These are phyloP conservation scores for Oreortyx pictus DNA, from an alignment of 2,797 vertebrate genomes.

Conservation along the genomic window DNA sequence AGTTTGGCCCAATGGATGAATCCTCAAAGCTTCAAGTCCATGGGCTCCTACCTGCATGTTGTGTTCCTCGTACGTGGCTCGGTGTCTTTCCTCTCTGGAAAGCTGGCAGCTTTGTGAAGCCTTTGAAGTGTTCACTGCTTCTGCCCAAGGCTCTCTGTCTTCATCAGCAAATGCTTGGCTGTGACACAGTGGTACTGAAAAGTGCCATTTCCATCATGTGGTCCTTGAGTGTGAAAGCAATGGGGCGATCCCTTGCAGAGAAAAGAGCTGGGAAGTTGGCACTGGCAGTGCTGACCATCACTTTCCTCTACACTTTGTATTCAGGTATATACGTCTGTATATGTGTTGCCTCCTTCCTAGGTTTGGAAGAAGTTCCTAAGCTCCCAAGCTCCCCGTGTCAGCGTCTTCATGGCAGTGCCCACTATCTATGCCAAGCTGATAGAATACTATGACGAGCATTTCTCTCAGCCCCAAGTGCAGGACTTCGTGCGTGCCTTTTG, in stretches of 20 bases:
- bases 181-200: neutral
- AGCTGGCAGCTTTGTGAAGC: neutral
- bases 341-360: constrained; percentile 66
- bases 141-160: neutral
- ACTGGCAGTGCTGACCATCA: neutral
- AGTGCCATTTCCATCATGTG: neutral
- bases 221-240: neutral
- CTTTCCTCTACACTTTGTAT: neutral
- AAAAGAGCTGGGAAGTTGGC: neutral
- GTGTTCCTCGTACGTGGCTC: neutral
- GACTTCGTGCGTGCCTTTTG: constrained; percentile 90
- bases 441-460: constrained; percentile 86
- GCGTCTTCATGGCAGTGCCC: constrained; percentile 95
- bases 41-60: neutral
- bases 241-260: neutral
- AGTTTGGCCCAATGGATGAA: neutral
- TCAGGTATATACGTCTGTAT: accelerated
- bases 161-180: neutral
- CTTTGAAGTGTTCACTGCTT: neutral
- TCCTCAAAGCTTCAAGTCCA: neutral
- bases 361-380: constrained; percentile 89
- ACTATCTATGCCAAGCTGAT: constrained; percentile 93
- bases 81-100: neutral
- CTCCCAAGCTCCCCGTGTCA: constrained; percentile 81
- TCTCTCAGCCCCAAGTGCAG: constrained; percentile 84